Percentiles rank a stretch among this genome's conserved stretches.
phyloP scores from a whole-genome alignment of 2,113 vertebrate species.

The Cyanistes caeruleus region DNA sequence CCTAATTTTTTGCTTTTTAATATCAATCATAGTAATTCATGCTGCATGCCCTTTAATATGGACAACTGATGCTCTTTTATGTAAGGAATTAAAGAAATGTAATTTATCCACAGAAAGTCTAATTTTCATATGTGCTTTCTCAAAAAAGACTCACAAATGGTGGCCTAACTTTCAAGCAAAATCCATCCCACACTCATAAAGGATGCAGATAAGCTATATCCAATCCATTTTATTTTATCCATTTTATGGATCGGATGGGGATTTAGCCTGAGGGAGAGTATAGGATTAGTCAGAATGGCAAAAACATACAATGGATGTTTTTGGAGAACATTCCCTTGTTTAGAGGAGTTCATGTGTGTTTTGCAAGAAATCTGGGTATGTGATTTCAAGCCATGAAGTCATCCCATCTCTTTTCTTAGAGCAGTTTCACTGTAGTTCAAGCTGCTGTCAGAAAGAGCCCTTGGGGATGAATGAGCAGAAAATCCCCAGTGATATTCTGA shows the following conservation, averaged over 20 bases:
- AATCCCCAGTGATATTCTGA: not conserved
- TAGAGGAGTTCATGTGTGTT: not conserved
- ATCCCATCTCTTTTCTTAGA: not conserved
- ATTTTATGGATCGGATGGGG: not conserved
- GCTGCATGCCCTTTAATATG: not conserved
- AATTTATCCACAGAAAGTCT: not conserved
- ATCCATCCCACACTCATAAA: rapidly evolving
- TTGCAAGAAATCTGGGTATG: not conserved
- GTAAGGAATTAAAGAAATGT: not conserved
- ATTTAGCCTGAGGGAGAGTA: not conserved
- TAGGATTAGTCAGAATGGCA: not conserved
- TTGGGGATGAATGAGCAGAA: conserved; percentile 1
- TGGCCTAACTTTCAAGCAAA: not conserved
- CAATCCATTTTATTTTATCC: too few relatives aligned
- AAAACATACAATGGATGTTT: not conserved
- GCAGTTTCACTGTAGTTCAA: not conserved
- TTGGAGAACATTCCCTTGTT: not conserved
- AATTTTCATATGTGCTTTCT: not conserved
- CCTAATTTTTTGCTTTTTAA: not conserved
- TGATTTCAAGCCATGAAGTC: not conserved
- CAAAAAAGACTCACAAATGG: not conserved
- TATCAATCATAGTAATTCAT: not conserved
- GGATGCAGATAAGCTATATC: not conserved
- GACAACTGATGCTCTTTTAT: not conserved
- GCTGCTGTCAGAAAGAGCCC: not conserved